Evolutionary conservation across 2,888 invertebrate genomes (phyloP).

Genomic region (Oegoconia quadripuncta): DNA sequence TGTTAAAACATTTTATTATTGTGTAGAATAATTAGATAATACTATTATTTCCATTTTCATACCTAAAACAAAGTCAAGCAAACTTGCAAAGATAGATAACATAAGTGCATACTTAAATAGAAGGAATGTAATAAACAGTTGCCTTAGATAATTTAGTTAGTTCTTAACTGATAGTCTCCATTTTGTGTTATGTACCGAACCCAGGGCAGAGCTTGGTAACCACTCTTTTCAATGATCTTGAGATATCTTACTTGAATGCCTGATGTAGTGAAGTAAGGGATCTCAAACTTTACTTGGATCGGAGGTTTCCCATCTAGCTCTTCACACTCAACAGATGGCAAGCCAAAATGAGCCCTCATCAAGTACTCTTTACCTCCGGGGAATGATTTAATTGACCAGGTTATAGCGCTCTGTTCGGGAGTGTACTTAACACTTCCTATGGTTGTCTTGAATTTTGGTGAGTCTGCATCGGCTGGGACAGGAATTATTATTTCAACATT

Average conservation of each 20-base stretch:
- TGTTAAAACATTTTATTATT: conserved; percentile 39
- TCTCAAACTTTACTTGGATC: conserved; percentile 99
- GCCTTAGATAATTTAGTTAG: conserved; percentile 80
- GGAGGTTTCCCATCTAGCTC: conserved; percentile 98
- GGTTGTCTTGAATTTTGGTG: conserved; percentile 98
- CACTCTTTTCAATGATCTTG: conserved; percentile 99
- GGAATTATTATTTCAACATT: conserved; percentile 99
- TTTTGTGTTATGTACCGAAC: conserved; percentile 99
- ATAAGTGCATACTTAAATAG: conserved; percentile 42
- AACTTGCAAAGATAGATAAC: conserved; percentile 41
- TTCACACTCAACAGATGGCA: conserved; percentile 97
- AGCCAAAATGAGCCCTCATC: conserved; percentile 98
- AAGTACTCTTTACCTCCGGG: conserved; percentile 99
- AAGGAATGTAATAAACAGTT: conserved; percentile 38
- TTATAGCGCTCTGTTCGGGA: conserved; percentile 97
- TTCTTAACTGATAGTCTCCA: conserved; percentile 98
- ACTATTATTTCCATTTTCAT: conserved; percentile 41
- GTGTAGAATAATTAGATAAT: conserved; percentile 50
- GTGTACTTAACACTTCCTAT: conserved; percentile 98
- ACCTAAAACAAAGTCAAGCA: conserved; percentile 40
- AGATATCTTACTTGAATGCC: conserved; percentile 98
- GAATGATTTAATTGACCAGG: conserved; percentile 98
- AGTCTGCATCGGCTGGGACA: conserved; percentile 97
- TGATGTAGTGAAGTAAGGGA: conserved; percentile 99
- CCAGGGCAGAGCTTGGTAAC: conserved; percentile 99